Evolutionary conservation across 1,140 invertebrate genomes (phyloP), one percentile per base, ranked within the genome.

Genomic region (Harpegnathos saltator): DNA sequence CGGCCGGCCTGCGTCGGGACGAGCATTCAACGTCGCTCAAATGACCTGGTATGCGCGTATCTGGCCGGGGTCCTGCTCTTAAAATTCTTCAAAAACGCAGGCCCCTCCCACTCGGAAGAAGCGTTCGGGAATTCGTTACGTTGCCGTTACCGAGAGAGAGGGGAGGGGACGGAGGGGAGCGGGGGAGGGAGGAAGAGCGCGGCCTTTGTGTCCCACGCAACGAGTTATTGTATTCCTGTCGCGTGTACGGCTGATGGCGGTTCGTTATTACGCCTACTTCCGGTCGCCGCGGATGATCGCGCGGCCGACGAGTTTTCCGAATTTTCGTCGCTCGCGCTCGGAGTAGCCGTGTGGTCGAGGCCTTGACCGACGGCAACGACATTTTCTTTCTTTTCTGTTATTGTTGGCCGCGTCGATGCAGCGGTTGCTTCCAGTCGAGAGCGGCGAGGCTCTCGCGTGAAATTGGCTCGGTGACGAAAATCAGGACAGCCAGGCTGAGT

Each of bases 181-280:
- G n/a, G n/a, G n/a, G 38, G 9, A 56, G 61, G 61, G 22, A 72
- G 59, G 78, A 77, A n/a, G n/a, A n/a, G n/a, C n/a, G n/a, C 62
- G 56, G 68, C 26, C 50, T 87, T 88, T 82, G 72, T 78, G 58
- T 66, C 59, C 58, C 48, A 72, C 84, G 56, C 58, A 85, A 65
- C 78, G 80, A 80, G 83, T 86, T 87, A 90, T 90, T 85, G 84
- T 88, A 90, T 89, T 91, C 88, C 9, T 19, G 33, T 69, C 86
- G 84, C 88, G 88, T n/a, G n/a, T 90, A 89, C 78, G 82, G 82
- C 59, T 81, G 88, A 88, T 89, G 86, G 83, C 83, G 88, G 89
- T 89, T 89, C 84, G 82, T 90, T 90, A 90, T 91, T 91, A 89
- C 90, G 88, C 84, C 86, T 89, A 91, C 89, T 91, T 91, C 89